Evolutionary conservation across 2,113 vertebrate genomes (phyloP).

Genomic region (Varanus salvator): DNA sequence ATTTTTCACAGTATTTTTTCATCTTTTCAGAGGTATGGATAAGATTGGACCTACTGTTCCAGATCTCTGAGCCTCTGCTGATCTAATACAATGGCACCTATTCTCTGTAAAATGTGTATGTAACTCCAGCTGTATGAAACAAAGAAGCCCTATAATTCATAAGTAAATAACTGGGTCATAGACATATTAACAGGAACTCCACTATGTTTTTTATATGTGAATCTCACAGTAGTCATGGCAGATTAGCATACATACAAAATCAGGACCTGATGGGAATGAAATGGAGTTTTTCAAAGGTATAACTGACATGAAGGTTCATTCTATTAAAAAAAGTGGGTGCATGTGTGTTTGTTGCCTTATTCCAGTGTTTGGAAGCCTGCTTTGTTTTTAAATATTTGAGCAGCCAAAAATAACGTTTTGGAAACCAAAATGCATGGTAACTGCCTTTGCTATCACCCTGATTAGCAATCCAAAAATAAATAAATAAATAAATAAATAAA

Average conservation of each 20-base stretch:
- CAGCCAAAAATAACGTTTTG: slow-evolving; percentile 11
- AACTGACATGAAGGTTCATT: not conserved
- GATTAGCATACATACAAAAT: not conserved
- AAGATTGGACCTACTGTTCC: not conserved
- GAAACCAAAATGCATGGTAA: not conserved
- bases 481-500: too few relatives aligned
- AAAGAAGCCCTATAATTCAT: slow-evolving; percentile 33
- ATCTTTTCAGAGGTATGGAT: not conserved
- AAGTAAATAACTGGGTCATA: not conserved
- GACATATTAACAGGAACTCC: slow-evolving; percentile 4
- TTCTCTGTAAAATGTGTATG: not conserved
- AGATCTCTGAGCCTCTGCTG: slow-evolving; percentile 20
- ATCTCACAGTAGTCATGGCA: slow-evolving; percentile 9
- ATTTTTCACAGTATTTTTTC: not conserved
- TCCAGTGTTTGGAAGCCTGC: not conserved
- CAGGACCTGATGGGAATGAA: slow-evolving; percentile 19
- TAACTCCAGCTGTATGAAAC: not conserved
- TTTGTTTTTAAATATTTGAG: slow-evolving; percentile 12
- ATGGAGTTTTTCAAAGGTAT: not conserved
- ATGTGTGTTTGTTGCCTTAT: slow-evolving; percentile 5
- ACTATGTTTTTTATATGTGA: not conserved
- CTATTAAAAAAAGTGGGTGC: not conserved
- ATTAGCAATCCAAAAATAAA: not conserved
- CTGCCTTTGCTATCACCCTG: not conserved
- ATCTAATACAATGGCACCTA: not conserved